phyloP scores from a whole-genome alignment of 2,888 invertebrate genomes.

The Thymelicus acteon region DNA sequence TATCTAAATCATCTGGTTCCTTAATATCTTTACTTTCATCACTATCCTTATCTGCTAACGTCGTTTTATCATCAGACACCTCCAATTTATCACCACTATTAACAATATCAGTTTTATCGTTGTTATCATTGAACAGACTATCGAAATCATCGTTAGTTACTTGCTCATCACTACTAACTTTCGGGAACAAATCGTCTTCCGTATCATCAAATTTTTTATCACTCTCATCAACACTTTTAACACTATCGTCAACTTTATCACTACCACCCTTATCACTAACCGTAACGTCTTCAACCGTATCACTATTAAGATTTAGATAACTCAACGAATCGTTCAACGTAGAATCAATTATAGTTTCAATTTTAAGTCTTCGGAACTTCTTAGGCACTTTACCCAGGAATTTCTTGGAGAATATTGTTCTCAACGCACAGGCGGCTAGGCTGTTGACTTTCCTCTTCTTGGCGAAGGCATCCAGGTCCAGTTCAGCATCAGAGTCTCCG shows the following conservation, averaged over 20 bases:
- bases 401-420: constrained; percentile 63
- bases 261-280: neutral
- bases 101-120: constrained; percentile 14
- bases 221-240: constrained; percentile 12
- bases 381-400: constrained; percentile 61
- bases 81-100: neutral
- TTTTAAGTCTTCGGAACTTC: constrained; percentile 53
- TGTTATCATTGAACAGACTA: constrained; percentile 33
- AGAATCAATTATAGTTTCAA: constrained; percentile 47
- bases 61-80: neutral
- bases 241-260: constrained; percentile 5
- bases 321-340: constrained; percentile 43
- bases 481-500: constrained; percentile 13
- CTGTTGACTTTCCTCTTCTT: constrained; percentile 49
- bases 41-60: constrained; percentile 11
- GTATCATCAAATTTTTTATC: constrained; percentile 47
- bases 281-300: neutral
- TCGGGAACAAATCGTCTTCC: constrained; percentile 42
- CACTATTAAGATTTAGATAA: constrained; percentile 10
- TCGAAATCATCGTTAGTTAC: constrained; percentile 45
- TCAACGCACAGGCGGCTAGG: constrained; percentile 56
- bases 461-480: constrained; percentile 39
- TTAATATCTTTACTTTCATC: constrained; percentile 5
- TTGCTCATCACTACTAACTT: constrained; percentile 37
- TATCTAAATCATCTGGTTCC: neutral